phyloP scores from a whole-genome alignment of 2,113 vertebrate genomes.

The Trogon melanurus region DNA sequence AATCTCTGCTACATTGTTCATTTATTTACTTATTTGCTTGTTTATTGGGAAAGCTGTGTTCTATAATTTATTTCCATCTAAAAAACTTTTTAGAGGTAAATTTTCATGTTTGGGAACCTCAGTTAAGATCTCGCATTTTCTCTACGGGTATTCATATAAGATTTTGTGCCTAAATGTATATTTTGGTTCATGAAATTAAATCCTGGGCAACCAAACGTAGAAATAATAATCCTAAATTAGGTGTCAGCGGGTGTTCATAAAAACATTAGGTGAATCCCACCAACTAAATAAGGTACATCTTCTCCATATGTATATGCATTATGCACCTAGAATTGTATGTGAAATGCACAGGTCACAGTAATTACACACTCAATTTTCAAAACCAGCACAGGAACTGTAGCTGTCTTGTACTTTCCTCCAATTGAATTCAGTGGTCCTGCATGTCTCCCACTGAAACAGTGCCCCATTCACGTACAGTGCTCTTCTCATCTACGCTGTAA shows the following conservation, averaged over 20 bases:
- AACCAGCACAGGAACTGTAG: not conserved
- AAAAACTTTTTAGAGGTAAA: not conserved
- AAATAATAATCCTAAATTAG: not conserved
- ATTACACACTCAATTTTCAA: not conserved
- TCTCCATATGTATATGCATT: not conserved
- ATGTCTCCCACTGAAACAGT: not conserved
- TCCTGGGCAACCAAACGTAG: not conserved
- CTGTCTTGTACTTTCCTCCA: not conserved
- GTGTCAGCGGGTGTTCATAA: not conserved
- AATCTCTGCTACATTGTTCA: not conserved
- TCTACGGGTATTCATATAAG: not conserved
- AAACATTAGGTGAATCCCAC: not conserved
- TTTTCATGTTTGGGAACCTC: not conserved
- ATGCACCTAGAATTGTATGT: not conserved
- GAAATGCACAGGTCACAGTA: not conserved
- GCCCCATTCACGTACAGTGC: not conserved
- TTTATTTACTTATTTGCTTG: not conserved
- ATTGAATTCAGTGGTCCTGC: not conserved
- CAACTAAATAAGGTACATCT: not conserved
- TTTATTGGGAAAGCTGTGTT: not conserved
- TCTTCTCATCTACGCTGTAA: not conserved
- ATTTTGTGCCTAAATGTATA: not conserved
- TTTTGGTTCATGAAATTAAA: not conserved
- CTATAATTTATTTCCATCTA: conserved; percentile 22
- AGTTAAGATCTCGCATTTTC: not conserved